phyloP scores from a whole-genome alignment of 2,797 vertebrate genomes.

The Mus spretus region DNA sequence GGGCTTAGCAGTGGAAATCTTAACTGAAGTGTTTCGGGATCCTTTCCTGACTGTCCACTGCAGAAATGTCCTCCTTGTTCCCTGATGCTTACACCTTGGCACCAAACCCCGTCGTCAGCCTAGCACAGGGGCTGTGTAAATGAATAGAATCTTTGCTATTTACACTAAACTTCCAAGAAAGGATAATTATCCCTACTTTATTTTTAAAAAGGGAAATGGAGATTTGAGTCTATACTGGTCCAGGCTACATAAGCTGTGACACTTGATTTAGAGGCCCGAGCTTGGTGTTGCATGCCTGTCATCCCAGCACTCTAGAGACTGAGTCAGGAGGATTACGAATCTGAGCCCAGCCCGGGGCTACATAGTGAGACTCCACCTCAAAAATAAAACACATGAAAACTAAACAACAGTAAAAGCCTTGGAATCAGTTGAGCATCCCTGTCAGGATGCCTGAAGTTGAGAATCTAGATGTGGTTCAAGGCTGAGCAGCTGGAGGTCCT shows the following conservation, averaged over 20 bases:
- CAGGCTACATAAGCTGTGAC: constrained; percentile 44
- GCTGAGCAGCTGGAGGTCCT: neutral
- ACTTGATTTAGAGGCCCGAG: neutral
- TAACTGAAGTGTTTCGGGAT: neutral
- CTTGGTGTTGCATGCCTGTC: neutral
- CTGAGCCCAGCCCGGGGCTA: neutral
- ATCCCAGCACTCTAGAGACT: neutral
- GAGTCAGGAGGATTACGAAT: neutral
- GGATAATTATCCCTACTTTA: constrained; percentile 3
- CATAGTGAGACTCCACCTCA: neutral
- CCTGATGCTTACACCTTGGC: neutral
- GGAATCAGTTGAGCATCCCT: neutral
- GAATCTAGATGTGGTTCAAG: constrained; percentile 25
- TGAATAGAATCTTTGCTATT: constrained; percentile 44
- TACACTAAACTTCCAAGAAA: neutral
- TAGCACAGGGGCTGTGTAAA: neutral
- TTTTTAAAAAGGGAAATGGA: constrained; percentile 7
- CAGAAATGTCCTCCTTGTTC: neutral
- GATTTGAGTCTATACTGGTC: constrained; percentile 6
- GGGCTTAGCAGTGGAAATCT: neutral
- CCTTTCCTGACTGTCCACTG: neutral
- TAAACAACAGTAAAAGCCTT: neutral
- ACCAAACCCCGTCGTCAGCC: neutral
- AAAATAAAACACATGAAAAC: neutral
- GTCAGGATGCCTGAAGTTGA: neutral